phyloP scores from a whole-genome alignment of 2,113 vertebrate species.

The Xiphorhynchus elegans region DNA sequence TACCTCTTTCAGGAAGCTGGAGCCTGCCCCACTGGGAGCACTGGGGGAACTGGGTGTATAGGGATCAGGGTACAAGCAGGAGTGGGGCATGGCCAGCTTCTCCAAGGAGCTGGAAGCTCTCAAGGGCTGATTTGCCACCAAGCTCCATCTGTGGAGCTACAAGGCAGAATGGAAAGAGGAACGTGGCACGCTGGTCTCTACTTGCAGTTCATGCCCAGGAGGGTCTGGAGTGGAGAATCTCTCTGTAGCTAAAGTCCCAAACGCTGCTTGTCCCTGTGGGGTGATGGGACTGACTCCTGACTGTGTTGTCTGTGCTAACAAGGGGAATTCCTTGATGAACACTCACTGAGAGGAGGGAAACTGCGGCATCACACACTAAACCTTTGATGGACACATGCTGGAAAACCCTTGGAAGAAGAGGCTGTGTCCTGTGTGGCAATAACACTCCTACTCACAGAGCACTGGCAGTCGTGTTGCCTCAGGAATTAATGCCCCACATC shows the following conservation, averaged over 20 bases:
- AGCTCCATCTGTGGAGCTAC: constrained; percentile 80
- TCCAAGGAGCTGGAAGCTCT: not conserved
- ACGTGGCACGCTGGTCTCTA: not conserved
- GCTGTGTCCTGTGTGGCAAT: not conserved
- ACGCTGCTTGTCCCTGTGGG: rapidly evolving
- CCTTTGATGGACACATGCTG: not conserved
- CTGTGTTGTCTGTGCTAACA: not conserved
- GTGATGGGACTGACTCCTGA: not conserved
- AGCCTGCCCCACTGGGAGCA: not conserved
- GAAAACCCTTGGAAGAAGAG: not conserved
- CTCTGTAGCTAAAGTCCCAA: not conserved
- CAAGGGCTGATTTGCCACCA: constrained; percentile 32
- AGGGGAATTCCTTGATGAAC: not conserved
- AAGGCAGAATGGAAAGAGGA: not conserved
- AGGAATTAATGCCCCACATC: not conserved
- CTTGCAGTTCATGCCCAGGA: not conserved
- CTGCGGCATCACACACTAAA: rapidly evolving
- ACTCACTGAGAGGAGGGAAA: not conserved
- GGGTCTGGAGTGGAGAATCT: not conserved
- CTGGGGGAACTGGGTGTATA: constrained; percentile 70
- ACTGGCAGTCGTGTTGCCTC: not conserved
- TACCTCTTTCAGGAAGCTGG: constrained; percentile 58
- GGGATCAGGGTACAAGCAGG: constrained; percentile 83
- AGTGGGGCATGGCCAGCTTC: constrained; percentile 56
- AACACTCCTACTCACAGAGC: not conserved